phyloP scores from a whole-genome alignment of 2,888 invertebrate genomes.

The Leptinotarsa rubiginosa region DNA sequence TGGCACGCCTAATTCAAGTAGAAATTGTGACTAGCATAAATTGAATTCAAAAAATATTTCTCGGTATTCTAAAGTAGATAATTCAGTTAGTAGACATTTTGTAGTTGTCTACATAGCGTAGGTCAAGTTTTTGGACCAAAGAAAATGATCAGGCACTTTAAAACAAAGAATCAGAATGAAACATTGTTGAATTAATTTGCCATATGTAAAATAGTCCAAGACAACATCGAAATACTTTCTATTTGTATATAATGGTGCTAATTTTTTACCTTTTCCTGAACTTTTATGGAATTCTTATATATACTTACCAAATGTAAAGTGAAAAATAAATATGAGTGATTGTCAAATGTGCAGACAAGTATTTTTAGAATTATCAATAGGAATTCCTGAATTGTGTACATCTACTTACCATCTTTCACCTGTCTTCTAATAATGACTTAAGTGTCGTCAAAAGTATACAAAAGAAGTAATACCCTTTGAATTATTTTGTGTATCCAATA shows the following conservation, averaged over 20 bases:
- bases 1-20: conserved; percentile 22
- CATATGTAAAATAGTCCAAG: conserved; percentile 32
- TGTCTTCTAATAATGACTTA: no score
- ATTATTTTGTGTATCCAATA: no score
- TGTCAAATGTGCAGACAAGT: conserved; percentile 3
- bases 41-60: conserved; percentile 19
- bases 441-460: no score
- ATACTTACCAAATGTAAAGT: conserved; percentile 16
- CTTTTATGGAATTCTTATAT: conserved; percentile 30
- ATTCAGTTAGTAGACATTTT: conserved; percentile 2
- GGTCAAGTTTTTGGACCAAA: conserved; percentile 50
- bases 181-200: conserved; percentile 45
- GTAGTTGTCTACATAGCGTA: conserved; percentile 33
- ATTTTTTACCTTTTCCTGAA: conserved; percentile 43
- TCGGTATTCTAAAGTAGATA: conserved; percentile 28
- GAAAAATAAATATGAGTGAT: conserved; percentile 12
- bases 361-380: not conserved
- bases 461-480: no score
- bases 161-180: conserved; percentile 34
- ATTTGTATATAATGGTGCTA: conserved; percentile 55
- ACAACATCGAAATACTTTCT: conserved; percentile 51
- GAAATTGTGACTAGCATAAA: conserved; percentile 13
- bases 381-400: not conserved
- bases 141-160: conserved; percentile 38
- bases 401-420: no score